phyloP scores from a whole-genome alignment of 2,797 vertebrate genomes.

The Falco naumanni region DNA sequence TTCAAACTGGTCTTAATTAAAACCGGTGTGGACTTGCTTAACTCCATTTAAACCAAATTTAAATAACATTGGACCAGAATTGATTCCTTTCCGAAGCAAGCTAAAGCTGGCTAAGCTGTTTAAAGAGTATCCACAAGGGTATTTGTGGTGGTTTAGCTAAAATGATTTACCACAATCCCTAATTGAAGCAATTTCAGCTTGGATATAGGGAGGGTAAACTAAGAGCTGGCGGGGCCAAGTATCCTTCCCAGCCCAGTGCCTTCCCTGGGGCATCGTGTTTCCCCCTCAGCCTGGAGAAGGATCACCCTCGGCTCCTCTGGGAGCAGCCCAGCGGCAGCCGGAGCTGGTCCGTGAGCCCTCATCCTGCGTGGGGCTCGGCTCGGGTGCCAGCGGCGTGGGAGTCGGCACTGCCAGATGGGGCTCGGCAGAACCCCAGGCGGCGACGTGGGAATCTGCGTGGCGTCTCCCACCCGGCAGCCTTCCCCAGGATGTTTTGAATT shows the following conservation, averaged over 20 bases:
- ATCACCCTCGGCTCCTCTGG: not conserved
- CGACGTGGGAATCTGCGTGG: constrained; percentile 55
- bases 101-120: constrained; percentile 56
- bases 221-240: not conserved
- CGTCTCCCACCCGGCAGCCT: constrained; percentile 13
- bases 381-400: not conserved
- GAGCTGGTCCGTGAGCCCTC: constrained; percentile 21
- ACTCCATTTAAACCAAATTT: constrained; percentile 34
- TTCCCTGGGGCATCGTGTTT: not conserved
- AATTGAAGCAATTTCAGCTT: constrained; percentile 51
- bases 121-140: constrained; percentile 39
- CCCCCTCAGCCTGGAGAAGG: not conserved
- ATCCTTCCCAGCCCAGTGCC: not conserved
- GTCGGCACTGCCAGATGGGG: constrained; percentile 53
- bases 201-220: not conserved
- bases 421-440: constrained; percentile 61
- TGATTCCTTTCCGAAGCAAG: not conserved
- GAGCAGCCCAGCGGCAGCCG: not conserved
- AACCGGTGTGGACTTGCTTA: constrained; percentile 5
- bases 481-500: constrained; percentile 76
- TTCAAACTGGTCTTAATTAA: constrained; percentile 56
- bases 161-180: constrained; percentile 40
- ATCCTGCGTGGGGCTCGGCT: not conserved
- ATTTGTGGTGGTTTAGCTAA: constrained; percentile 24
- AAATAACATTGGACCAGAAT: not conserved